phyloP scores from a whole-genome alignment of 2,113 vertebrate species.

The Pterocles burchelli region DNA sequence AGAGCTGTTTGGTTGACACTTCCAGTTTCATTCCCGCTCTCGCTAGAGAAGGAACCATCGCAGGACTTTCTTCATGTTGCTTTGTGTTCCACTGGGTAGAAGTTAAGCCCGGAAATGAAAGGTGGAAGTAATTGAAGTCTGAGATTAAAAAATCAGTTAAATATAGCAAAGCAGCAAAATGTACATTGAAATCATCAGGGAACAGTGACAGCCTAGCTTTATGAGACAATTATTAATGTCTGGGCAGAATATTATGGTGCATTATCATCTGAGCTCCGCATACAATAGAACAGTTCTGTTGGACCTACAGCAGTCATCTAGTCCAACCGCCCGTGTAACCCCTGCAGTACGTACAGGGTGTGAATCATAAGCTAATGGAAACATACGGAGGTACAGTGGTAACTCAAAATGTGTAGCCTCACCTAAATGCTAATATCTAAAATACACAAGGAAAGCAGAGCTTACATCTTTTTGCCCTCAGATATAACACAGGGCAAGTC shows the following conservation, averaged over 20 bases:
- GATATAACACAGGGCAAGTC: background rate
- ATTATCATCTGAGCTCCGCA: background rate
- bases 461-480: background rate
- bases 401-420: background rate
- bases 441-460: background rate
- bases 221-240: background rate
- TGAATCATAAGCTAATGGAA: background rate
- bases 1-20: background rate
- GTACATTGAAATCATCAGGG: background rate
- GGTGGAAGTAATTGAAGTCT: background rate
- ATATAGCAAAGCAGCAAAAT: background rate
- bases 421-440: background rate
- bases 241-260: background rate
- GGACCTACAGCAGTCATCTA: background rate
- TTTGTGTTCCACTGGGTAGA: background rate
- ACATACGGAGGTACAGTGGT: background rate
- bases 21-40: background rate
- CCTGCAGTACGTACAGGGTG: background rate
- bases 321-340: background rate
- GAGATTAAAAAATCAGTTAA: background rate
- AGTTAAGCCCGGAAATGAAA: background rate
- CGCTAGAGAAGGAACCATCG: rapidly evolving
- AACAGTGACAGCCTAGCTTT: background rate
- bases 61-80: background rate
- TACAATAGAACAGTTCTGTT: background rate